Conservation (phyloP, 2,113 vertebrate genomes). For the Eurystomus gularis region DNA sequence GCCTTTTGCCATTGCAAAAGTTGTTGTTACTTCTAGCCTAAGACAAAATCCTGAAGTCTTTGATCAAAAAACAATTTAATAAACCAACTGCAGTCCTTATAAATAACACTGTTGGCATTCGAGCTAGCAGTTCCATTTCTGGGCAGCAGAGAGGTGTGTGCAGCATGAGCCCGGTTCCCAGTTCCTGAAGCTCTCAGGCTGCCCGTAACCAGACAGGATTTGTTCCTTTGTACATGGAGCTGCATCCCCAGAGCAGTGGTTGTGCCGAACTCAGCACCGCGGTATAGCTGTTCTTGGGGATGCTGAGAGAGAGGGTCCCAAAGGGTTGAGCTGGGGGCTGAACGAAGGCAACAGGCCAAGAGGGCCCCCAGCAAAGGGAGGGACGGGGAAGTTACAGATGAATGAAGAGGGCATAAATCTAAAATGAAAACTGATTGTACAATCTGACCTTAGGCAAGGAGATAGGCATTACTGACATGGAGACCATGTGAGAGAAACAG, state of each 20-base stretch:
- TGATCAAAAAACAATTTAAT: not conserved
- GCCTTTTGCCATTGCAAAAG: not conserved
- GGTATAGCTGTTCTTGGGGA: rapidly evolving
- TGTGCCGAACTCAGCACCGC: not conserved
- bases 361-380: not conserved
- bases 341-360: not conserved
- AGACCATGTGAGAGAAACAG: not conserved
- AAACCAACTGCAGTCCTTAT: not conserved
- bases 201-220: rapidly evolving
- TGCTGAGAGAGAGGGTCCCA: not conserved
- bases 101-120: rapidly evolving
- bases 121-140: not conserved
- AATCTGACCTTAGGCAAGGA: not conserved
- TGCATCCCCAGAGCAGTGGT: not conserved
- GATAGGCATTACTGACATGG: not conserved
- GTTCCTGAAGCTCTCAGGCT: too few species aligned
- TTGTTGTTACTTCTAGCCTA: not conserved
- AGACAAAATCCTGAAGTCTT: not conserved
- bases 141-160: not conserved
- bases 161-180: rapidly evolving
- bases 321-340: not conserved
- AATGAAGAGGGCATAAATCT: not conserved
- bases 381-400: not conserved
- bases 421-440: not conserved
- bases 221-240: rapidly evolving